Conservation (phyloP, 2,113 vertebrate species). For the Emberiza fucata region DNA sequence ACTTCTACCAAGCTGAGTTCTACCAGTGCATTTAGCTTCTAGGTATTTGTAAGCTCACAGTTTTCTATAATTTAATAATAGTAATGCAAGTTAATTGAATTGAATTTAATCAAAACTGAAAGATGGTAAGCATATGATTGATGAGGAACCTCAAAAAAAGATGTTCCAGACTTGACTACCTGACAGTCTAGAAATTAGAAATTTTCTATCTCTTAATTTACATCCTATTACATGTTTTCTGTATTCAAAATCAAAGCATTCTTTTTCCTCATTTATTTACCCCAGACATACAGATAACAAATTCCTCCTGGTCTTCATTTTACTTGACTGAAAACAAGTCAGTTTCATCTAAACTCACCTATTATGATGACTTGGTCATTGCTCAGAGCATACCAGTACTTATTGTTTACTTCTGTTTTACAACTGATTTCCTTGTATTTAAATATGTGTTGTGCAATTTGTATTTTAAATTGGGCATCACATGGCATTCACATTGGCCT, state of each 20-base stretch:
- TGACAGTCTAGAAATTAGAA: neutral
- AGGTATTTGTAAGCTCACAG: neutral
- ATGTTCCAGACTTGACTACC: neutral
- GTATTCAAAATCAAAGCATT: neutral
- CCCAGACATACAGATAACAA: rapidly evolving
- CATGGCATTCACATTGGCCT: neutral
- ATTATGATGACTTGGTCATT: neutral
- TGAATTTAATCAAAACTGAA: neutral
- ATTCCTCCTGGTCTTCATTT: neutral
- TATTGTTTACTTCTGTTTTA: neutral
- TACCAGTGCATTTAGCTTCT: neutral
- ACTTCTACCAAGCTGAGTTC: neutral
- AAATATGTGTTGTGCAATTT: neutral
- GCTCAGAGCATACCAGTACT: neutral
- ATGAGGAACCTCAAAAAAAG: neutral
- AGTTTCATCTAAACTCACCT: neutral
- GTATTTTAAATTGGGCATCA: neutral
- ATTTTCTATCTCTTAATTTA: neutral
- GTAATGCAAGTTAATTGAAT: neutral
- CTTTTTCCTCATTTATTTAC: neutral
- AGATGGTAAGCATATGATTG: neutral
- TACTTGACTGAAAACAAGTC: neutral
- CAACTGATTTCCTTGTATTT: neutral
- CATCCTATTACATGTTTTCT: neutral
- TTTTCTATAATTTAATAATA: neutral